Evolutionary conservation across 2,888 invertebrate species (phyloP).

Genomic region (Drosophila anceps): DNA sequence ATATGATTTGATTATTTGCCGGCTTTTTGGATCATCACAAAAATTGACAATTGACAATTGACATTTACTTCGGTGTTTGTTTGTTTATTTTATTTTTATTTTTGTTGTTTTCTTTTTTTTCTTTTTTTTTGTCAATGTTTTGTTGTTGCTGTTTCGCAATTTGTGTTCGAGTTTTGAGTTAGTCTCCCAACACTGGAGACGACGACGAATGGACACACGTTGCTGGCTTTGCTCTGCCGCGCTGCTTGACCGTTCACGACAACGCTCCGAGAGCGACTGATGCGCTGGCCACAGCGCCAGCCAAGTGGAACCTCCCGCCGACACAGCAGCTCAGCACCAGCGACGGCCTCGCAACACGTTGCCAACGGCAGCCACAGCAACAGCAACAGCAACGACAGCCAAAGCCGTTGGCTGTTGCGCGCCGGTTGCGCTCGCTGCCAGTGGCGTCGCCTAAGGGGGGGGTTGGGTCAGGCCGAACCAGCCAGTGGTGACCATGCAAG

Average conservation of each 20-base stretch:
- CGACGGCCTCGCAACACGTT: slow-evolving; percentile 53
- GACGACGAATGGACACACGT: slow-evolving; percentile 49
- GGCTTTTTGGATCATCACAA: slow-evolving; percentile 25
- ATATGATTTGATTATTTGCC: slow-evolving; percentile 30
- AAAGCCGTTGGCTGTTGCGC: slow-evolving; percentile 30
- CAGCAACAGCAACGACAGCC: slow-evolving; percentile 4
- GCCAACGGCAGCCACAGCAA: slow-evolving; percentile 43
- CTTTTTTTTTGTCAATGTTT: background rate
- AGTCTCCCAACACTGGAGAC: slow-evolving; percentile 49
- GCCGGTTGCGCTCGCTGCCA: slow-evolving; percentile 34
- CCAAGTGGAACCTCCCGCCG: slow-evolving; percentile 44
- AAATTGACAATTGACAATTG: slow-evolving; percentile 17
- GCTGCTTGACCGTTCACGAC: slow-evolving; percentile 82
- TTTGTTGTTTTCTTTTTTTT: too few relatives aligned
- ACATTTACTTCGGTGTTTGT: slow-evolving; percentile 27
- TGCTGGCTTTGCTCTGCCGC: slow-evolving; percentile 54
- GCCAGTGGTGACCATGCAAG: background rate
- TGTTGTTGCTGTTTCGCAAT: slow-evolving; percentile 15
- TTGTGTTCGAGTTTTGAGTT: slow-evolving; percentile 30
- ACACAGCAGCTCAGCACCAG: slow-evolving; percentile 34
- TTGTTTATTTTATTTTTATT: slow-evolving; percentile 4
- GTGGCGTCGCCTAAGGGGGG: slow-evolving; percentile 28
- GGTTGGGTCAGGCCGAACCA: too few relatives aligned
- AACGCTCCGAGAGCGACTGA: slow-evolving; percentile 85
- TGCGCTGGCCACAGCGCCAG: slow-evolving; percentile 38